Conservation (phyloP, 35 echinoderm and acorn worm species). For the Amphiura filiformis region DNA sequence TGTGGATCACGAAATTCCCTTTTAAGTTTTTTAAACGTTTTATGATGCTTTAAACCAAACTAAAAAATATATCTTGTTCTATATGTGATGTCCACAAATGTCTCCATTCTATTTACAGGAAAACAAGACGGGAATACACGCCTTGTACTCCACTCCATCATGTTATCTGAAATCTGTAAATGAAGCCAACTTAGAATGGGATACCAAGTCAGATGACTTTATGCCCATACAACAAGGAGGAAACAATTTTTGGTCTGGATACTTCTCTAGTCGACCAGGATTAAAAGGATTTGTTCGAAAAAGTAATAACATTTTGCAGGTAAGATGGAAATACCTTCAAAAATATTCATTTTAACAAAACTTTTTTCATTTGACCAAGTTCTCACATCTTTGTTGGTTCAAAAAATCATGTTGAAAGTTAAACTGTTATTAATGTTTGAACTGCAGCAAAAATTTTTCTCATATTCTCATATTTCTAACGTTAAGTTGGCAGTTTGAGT, state of each 20-base stretch:
- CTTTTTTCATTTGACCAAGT: too few species aligned
- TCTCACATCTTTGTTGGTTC: too few species aligned
- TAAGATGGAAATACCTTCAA: conserved; percentile 1
- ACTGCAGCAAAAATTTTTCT: too few species aligned
- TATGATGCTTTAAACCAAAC: too few species aligned
- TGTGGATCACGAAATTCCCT: too few species aligned
- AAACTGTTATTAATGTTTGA: too few species aligned
- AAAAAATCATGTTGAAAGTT: too few species aligned
- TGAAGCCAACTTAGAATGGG: conserved; percentile 68
- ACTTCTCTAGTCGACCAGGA: conserved; percentile 78
- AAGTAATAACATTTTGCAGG: conserved; percentile 85
- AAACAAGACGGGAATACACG: conserved; percentile 55
- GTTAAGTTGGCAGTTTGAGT: too few species aligned
- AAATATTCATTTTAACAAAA: too few species aligned
- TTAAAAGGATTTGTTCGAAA: conserved; percentile 82
- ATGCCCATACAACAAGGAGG: conserved; percentile 80
- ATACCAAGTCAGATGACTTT: conserved; percentile 87
- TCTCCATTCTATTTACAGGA: conserved; percentile 41
- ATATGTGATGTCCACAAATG: neutral
- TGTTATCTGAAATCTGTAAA: conserved; percentile 78
- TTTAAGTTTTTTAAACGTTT: too few species aligned
- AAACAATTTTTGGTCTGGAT: conserved; percentile 85
- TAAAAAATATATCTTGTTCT: too few species aligned
- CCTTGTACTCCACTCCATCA: conserved; percentile 84
- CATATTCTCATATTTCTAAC: too few species aligned